Base-by-base conservation (phyloP, 2,113 vertebrate genomes). In the Pluvialis apricaria region DNA sequence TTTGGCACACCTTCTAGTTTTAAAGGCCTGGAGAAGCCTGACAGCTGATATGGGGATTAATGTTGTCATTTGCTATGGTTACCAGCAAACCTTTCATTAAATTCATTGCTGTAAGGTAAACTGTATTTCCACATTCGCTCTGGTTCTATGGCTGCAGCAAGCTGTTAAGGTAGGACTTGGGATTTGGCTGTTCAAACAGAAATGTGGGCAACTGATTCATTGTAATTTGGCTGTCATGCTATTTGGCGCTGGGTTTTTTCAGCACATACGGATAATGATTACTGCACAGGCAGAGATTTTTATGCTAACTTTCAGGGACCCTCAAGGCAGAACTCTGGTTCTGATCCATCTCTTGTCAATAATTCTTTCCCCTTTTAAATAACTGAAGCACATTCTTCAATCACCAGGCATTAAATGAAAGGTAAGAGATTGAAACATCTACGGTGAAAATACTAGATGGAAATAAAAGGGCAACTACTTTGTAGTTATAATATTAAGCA, bases 41-140 rank as follows among this genome's bases (percentile, higher is more conserved):
- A 94, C 78, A 86, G 68, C n/a, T 91, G 87, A 94, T 82, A 86
- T 9, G n/a, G 38, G 58, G 58, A 92, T 92, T 97, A 88, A 86
- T 40, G 51, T 72, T 96, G 89, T 91, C 64, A 71, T 96, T 96
- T 97, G 58, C 76, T 96, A 55, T 81, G 89, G 86, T 88, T 93
- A 81, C 89, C 64, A 91, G 82, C 20, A 96, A 97, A 90, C 68
- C 75, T 95, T 91, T 90, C 71, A 90, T 95, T 96, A 91, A 81
- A 75, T 82, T 88, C 78, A 60, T 75, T 88, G 81, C 91, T 90
- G 75, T 62, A 82, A 93, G 91, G 87, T 86, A 96, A 96, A 94
- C 45, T 24, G 14, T 76, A 58, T 88, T 96, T 92, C 71, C 42
- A 75, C 60, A 68, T 77, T 90, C 22, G 7, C 82, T 91, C 58